A percentile compares a stretch with the other conserved stretches of the same genome.
These are phyloP conservation scores for Ascidia mentula DNA, from an alignment of 23 tunicate genomes.

Conservation along the genomic window DNA sequence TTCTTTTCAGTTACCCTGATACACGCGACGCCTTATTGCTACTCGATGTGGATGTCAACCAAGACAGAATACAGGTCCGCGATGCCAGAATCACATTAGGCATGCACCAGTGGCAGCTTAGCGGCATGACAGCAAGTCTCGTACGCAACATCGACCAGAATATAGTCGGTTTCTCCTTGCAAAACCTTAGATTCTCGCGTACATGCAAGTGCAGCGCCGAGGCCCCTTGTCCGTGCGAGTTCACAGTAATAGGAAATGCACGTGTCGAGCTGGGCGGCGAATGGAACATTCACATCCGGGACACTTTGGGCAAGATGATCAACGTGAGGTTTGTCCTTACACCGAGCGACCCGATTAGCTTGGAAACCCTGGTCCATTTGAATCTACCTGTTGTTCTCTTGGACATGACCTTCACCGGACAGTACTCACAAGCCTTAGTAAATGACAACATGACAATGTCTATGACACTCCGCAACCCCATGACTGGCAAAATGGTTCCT, in stretches of 20 bases:
- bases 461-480: background rate
- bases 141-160: background rate
- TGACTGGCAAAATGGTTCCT: slow-evolving; percentile 12
- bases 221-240: background rate
- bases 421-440: background rate
- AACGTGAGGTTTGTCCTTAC: background rate
- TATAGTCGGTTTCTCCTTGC: background rate
- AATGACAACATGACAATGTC: background rate
- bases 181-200: background rate
- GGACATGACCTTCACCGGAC: background rate
- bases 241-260: background rate
- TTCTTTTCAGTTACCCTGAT: background rate
- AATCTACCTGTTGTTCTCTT: background rate
- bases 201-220: background rate
- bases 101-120: background rate
- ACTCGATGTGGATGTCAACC: background rate
- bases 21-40: background rate
- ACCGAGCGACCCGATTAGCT: background rate
- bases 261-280: background rate
- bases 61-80: background rate
- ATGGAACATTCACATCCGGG: slow-evolving; percentile 18
- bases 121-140: background rate
- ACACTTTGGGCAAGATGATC: background rate
- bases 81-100: background rate
- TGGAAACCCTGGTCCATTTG: background rate